A percentile compares a stretch with the other conserved stretches of the same genome.
These are phyloP conservation scores for Stegana nigrithorax DNA, from an alignment of 2,888 invertebrate species.

Conservation along the genomic window DNA sequence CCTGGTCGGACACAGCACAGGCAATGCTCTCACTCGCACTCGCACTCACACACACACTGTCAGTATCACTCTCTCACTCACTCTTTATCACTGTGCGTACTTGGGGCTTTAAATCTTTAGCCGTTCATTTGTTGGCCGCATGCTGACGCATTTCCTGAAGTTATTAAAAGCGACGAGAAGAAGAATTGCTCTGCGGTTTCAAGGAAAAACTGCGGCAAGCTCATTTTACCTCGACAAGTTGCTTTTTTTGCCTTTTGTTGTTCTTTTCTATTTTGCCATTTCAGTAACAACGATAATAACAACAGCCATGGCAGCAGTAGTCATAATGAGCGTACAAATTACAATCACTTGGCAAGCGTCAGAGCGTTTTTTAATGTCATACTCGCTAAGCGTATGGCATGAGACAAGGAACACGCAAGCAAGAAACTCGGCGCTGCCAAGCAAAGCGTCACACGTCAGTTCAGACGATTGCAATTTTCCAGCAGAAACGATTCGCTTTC, in stretches of 20 bases:
- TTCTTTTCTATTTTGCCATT: neutral
- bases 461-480: too few relatives aligned
- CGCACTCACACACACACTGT: too few relatives aligned
- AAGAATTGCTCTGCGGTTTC: neutral
- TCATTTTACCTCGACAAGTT: neutral
- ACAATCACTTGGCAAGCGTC: neutral
- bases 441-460: too few relatives aligned
- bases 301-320: neutral
- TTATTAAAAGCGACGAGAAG: neutral
- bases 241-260: neutral
- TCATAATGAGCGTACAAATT: neutral
- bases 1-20: too few relatives aligned
- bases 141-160: conserved; percentile 11
- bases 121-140: neutral
- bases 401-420: too few relatives aligned
- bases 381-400: too few relatives aligned
- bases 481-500: too few relatives aligned
- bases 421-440: too few relatives aligned
- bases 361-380: neutral
- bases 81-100: neutral
- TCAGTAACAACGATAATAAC: neutral
- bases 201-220: neutral
- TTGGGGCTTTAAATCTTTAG: neutral
- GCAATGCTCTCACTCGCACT: neutral
- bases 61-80: too few relatives aligned